These are phyloP conservation scores for Pterostichus niger DNA, from an alignment of 2,888 invertebrate species.

Conservation along the genomic window DNA sequence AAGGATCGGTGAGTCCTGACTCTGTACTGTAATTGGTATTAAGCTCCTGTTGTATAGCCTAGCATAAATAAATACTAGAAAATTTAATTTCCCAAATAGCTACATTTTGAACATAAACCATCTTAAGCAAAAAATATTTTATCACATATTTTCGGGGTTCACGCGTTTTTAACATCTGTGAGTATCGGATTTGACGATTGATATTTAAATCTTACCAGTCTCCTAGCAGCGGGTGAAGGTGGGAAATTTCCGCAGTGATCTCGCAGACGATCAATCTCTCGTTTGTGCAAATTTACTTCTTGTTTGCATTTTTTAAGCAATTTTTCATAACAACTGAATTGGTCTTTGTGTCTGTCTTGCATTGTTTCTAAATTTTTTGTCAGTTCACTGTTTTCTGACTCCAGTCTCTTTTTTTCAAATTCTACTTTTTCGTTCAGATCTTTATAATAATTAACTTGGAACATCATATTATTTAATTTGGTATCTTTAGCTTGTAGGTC, in stretches of 20 bases:
- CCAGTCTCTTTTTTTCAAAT: not conserved
- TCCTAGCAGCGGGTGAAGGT: not conserved
- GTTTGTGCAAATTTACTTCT: not conserved
- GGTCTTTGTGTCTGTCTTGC: slow-evolving; percentile 3
- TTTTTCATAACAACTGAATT: slow-evolving; percentile 8
- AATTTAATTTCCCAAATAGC: too few relatives aligned
- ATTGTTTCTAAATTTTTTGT: not conserved
- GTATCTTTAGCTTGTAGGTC: not conserved
- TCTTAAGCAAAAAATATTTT: too few relatives aligned
- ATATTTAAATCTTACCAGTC: not conserved
- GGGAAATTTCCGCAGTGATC: not conserved
- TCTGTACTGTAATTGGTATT: too few relatives aligned
- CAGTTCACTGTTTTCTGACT: not conserved
- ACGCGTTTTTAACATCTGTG: too few relatives aligned
- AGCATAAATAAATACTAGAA: too few relatives aligned
- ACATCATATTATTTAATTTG: not conserved
- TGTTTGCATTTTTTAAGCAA: not conserved
- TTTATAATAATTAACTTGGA: not conserved
- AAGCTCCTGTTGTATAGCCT: too few relatives aligned
- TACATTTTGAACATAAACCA: too few relatives aligned
- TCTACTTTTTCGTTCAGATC: not conserved
- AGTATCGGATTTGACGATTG: not conserved
- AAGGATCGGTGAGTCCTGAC: too few relatives aligned
- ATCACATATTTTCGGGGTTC: too few relatives aligned
- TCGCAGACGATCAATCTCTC: not conserved